Evolutionary conservation across 2,113 vertebrate species (phyloP), one percentile per base, ranked within the genome.

Genomic region (Dissostichus mawsoni): DNA sequence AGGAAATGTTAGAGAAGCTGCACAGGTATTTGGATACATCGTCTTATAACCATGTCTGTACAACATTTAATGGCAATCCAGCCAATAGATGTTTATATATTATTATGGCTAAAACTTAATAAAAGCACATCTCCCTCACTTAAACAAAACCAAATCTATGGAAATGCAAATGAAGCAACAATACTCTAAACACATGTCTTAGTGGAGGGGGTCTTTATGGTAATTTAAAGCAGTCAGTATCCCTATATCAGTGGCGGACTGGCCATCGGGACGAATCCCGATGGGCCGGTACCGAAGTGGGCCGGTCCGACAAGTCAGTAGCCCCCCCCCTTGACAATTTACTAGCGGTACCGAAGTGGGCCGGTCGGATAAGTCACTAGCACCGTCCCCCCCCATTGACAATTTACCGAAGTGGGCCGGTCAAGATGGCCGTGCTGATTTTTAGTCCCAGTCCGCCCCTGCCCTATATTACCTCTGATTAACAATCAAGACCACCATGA

Each of bases 401-500:
- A 29, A 29, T 29, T 29, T 29, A 29, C 29, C 29, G 0, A 29
- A 29, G 29, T 29, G 29, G 3, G 29, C 29, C 3, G 3, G 25
- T 25, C 2, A 2, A 25, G 25, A 25, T 25, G 25, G 2, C 25
- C 25, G 25, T 2, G 25, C 25, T 25, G 29, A 29, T 29, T 29
- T 4, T 29, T 29, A 29, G 3, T 29, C 4, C 29, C 29, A 29
- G 29, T 29, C 29, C 29, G 29, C 29, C 29, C 3, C 29, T 29
- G 3, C 29, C 29, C 3, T 29, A 23, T 73, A 52, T 64, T 68
- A 67, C 20, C 23, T 76, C 44, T 62, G 56, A 82, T 78, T 76
- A 48, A 56, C 69, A 64, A 80, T 82, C 18, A 57, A 73, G 87
- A 83, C 86, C 90, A 88, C 91, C 90, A 64, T 85, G 79, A 66